phyloP scores from a whole-genome alignment of 2,113 vertebrate genomes.

The Tympanuchus pallidicinctus region DNA sequence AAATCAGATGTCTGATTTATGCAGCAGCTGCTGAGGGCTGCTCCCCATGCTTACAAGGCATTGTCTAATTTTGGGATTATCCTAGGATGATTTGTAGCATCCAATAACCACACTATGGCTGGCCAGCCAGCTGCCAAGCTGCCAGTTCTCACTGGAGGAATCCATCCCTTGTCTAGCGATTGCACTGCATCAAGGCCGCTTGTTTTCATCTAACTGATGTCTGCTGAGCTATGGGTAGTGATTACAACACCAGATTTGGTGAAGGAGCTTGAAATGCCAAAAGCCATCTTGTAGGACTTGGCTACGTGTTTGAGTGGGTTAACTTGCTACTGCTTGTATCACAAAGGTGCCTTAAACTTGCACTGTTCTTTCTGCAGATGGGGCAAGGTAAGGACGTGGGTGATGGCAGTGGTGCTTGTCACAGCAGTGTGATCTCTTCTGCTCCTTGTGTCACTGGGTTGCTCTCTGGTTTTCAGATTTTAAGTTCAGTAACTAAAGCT shows the following conservation, averaged over 20 bases:
- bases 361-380: background rate
- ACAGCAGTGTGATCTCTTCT: background rate
- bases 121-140: background rate
- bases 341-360: background rate
- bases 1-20: constrained; percentile 2
- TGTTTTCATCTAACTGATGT: background rate
- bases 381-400: background rate
- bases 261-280: background rate
- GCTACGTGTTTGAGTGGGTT: background rate
- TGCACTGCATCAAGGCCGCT: background rate
- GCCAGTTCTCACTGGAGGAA: background rate
- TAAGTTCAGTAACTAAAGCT: background rate
- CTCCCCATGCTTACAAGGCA: constrained; percentile 23
- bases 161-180: background rate
- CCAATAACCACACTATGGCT: background rate
- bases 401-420: background rate
- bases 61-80: constrained; percentile 20
- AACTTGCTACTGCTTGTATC: background rate
- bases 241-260: accelerated
- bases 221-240: background rate
- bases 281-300: background rate
- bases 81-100: constrained; percentile 7
- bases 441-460: accelerated
- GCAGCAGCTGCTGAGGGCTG: constrained; percentile 14
- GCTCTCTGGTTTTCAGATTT: background rate